Conservation (phyloP, 2,797 vertebrate genomes). For the Botia almorhae region DNA sequence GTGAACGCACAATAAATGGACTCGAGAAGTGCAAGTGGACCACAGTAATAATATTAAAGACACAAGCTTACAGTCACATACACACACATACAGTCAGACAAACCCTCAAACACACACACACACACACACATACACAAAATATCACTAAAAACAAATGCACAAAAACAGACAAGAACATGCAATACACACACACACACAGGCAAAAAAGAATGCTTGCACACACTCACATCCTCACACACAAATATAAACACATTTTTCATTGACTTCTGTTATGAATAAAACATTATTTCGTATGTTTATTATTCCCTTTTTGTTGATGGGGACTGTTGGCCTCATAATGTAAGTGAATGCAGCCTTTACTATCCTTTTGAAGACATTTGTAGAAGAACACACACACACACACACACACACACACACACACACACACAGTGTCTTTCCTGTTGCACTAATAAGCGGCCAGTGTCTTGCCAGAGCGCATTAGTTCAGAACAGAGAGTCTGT, state of each 20-base stretch:
- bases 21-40: too few species aligned
- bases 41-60: neutral
- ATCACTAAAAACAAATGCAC: too few species aligned
- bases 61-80: neutral
- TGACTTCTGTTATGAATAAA: neutral
- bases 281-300: neutral
- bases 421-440: slow-evolving; percentile 6
- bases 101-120: too few species aligned
- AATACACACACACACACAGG: neutral
- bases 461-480: slow-evolving; percentile 50
- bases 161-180: too few species aligned
- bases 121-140: neutral
- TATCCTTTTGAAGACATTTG: neutral
- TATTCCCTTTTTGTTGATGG: neutral
- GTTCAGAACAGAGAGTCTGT: slow-evolving; percentile 46
- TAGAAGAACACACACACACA: neutral
- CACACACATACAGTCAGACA: too few species aligned
- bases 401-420: neutral
- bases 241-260: neutral
- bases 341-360: neutral
- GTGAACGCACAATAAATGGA: neutral
- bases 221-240: neutral
- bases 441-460: slow-evolving; percentile 43
- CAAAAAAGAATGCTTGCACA: neutral
- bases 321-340: neutral